Percentiles rank a stretch among this genome's conserved stretches.
phyloP scores from a whole-genome alignment of 2,113 vertebrate genomes.

The Regulus satrapa region DNA sequence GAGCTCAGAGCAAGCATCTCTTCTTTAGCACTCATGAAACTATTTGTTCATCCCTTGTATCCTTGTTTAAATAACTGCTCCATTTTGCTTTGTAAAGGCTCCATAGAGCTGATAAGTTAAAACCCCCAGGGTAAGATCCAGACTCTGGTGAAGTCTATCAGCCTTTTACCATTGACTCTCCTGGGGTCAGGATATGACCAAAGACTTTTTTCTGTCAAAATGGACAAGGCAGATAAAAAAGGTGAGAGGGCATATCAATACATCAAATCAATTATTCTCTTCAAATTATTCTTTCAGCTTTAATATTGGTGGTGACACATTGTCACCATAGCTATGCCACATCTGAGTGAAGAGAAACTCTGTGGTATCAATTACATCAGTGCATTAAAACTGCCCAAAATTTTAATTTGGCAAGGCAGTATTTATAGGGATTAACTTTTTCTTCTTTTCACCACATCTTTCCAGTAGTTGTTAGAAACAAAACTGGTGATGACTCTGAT shows the following conservation, averaged over 20 bases:
- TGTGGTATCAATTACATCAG: not conserved
- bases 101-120: not conserved
- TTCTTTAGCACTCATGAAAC: not conserved
- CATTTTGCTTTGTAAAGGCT: constrained; percentile 2
- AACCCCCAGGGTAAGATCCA: not conserved
- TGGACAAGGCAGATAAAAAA: not conserved
- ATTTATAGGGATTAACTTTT: not conserved
- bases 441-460: not conserved
- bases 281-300: not conserved
- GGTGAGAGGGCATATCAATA: not conserved
- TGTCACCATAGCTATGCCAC: not conserved
- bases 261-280: not conserved
- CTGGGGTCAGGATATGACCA: not conserved
- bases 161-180: not conserved
- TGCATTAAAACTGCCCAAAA: not conserved
- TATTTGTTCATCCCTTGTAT: not conserved
- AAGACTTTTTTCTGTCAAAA: not conserved
- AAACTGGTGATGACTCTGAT: not conserved
- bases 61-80: constrained; percentile 5
- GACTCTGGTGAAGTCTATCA: not conserved
- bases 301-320: not conserved
- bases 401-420: not conserved
- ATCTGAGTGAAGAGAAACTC: not conserved
- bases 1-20: not conserved
- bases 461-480: not conserved